phyloP scores from a whole-genome alignment of 2,113 vertebrate species.

The Desmodus rotundus region DNA sequence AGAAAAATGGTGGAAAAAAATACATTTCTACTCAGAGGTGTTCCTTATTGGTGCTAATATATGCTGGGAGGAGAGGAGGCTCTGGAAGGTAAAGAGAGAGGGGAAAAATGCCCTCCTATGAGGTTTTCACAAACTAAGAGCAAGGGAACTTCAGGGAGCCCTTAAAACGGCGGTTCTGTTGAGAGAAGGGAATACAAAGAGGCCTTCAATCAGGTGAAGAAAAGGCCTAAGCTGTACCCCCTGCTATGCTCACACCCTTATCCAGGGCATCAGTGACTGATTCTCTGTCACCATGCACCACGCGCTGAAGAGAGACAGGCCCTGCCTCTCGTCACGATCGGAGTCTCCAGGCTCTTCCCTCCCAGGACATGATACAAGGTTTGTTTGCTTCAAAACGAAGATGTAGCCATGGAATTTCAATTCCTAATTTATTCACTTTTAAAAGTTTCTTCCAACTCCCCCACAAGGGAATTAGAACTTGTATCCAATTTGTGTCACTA shows the following conservation, averaged over 20 bases:
- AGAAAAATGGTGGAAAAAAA: neutral
- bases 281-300: too few relatives aligned
- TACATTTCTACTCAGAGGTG: neutral
- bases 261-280: neutral
- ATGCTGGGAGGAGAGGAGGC: neutral
- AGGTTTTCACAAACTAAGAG: neutral
- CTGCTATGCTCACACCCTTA: neutral
- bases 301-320: too few relatives aligned
- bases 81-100: neutral
- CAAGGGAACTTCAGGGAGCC: neutral
- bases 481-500: neutral
- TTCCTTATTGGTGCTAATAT: neutral
- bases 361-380: neutral
- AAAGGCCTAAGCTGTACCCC: neutral
- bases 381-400: constrained; percentile 29
- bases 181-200: neutral
- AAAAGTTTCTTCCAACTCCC: neutral
- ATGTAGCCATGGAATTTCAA: constrained; percentile 17
- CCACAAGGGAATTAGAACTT: constrained; percentile 25
- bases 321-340: neutral
- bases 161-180: neutral
- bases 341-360: neutral
- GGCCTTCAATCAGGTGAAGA: neutral
- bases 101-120: neutral
- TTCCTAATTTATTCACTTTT: constrained; percentile 19